A percentile compares a stretch with the other conserved stretches of the same genome.
These are phyloP conservation scores for Palythoa grandis DNA, from an alignment of 92 coral and sea anemone genomes.

Conservation along the genomic window DNA sequence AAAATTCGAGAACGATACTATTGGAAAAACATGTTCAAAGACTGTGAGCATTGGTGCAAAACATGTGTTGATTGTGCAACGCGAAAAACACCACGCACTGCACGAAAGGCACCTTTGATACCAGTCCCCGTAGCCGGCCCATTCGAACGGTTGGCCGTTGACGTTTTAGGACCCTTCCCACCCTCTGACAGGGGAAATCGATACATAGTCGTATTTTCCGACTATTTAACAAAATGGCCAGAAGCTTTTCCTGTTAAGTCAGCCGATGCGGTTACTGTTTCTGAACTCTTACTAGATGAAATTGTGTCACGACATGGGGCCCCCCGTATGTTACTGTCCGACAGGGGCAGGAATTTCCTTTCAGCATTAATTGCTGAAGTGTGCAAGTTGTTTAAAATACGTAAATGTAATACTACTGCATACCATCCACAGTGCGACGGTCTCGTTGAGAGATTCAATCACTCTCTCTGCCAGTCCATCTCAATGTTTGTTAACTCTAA, in stretches of 20 bases:
- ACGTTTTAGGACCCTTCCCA: slow-evolving; percentile 60
- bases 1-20: slow-evolving; percentile 51
- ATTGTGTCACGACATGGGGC: slow-evolving; percentile 58
- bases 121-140: slow-evolving; percentile 28
- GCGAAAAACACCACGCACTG: slow-evolving; percentile 52
- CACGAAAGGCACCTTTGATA: slow-evolving; percentile 24
- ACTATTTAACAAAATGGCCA: slow-evolving; percentile 8
- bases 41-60: slow-evolving; percentile 36
- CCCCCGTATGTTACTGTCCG: slow-evolving; percentile 48
- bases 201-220: slow-evolving; percentile 65
- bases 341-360: slow-evolving; percentile 53
- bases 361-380: slow-evolving; percentile 45
- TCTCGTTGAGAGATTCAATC: slow-evolving; percentile 50
- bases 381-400: slow-evolving; percentile 40
- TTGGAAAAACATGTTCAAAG: slow-evolving; percentile 50
- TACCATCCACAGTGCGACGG: slow-evolving; percentile 65
- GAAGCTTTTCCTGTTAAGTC: background rate
- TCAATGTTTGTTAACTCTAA: slow-evolving; percentile 52
- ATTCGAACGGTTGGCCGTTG: slow-evolving; percentile 35
- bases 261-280: no score
- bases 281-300: background rate
- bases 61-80: slow-evolving; percentile 49
- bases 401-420: slow-evolving; percentile 47
- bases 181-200: slow-evolving; percentile 56
- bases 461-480: slow-evolving; percentile 45